These are phyloP conservation scores for Periparus ater DNA, from an alignment of 2,797 vertebrate species.

Conservation along the genomic window DNA sequence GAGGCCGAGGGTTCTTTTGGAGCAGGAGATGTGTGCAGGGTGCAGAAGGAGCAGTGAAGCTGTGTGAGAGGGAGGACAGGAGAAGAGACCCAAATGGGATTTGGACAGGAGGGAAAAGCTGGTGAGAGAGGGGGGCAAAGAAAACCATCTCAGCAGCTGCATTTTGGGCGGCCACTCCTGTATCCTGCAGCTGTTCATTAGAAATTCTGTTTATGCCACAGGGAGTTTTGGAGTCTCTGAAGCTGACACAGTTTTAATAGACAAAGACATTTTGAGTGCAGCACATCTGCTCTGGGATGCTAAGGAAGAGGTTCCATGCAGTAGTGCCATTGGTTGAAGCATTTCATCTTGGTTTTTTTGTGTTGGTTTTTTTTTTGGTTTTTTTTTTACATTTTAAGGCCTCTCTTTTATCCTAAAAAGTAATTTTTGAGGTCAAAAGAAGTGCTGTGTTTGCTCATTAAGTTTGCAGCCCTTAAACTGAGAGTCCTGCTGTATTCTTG, in stretches of 20 bases:
- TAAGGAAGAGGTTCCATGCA: background rate
- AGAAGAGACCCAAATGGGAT: background rate
- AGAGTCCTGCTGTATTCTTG: background rate
- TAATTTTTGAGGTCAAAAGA: slow-evolving; percentile 40
- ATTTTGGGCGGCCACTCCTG: background rate
- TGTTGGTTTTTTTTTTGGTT: background rate
- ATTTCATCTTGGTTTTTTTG: background rate
- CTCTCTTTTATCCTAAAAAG: slow-evolving; percentile 16
- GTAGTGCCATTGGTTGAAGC: background rate
- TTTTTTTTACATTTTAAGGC: background rate
- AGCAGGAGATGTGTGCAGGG: background rate
- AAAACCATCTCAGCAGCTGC: slow-evolving; percentile 3
- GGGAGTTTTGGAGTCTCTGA: slow-evolving; percentile 54
- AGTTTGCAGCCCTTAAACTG: background rate
- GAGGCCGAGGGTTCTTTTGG: rapidly evolving
- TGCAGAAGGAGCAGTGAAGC: background rate
- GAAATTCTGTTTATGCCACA: slow-evolving; percentile 59
- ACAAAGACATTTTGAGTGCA: slow-evolving; percentile 66
- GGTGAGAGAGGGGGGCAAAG: background rate
- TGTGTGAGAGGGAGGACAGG: background rate
- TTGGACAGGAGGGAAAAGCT: background rate
- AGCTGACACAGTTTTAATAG: slow-evolving; percentile 64
- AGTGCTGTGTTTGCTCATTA: slow-evolving; percentile 4
- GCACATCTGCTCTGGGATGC: slow-evolving; percentile 51
- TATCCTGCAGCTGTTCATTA: slow-evolving; percentile 62